Conservation (phyloP, 2,888 invertebrate species). For the Lucinisca nassula region DNA sequence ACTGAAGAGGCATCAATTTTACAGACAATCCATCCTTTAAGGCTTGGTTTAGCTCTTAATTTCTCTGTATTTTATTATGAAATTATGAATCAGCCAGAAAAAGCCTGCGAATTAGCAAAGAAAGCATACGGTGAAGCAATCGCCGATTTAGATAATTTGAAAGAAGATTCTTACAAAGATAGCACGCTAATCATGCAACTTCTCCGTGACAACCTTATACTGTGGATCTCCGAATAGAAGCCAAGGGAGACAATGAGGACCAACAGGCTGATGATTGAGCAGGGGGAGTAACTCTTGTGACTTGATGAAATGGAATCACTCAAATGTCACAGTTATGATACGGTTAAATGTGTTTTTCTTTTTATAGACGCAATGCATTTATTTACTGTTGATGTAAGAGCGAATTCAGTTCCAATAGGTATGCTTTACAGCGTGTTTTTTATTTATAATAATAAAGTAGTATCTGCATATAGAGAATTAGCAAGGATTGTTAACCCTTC, state of each 20-base stretch:
- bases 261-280: constrained; percentile 35
- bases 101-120: constrained; percentile 99
- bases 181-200: constrained; percentile 99
- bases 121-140: constrained; percentile 99
- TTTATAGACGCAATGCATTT: neutral
- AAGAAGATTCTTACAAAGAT: constrained; percentile 99
- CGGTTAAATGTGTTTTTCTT: neutral
- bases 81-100: constrained; percentile 99
- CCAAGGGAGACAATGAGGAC: constrained; percentile 25
- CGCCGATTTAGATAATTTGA: constrained; percentile 99
- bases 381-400: too few species aligned
- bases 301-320: neutral
- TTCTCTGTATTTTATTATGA: constrained; percentile 99
- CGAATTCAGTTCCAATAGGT: too few species aligned
- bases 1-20: constrained; percentile 99
- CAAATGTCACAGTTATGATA: neutral
- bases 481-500: too few species aligned
- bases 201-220: constrained; percentile 90
- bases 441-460: too few species aligned
- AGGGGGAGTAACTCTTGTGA: neutral
- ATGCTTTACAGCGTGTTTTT: too few species aligned
- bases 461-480: too few species aligned
- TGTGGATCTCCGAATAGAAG: constrained; percentile 61
- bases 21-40: constrained; percentile 99
- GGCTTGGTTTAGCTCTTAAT: constrained; percentile 99